These are phyloP conservation scores for Lagopus leucura DNA, from an alignment of 2,113 vertebrate species.

Conservation along the genomic window DNA sequence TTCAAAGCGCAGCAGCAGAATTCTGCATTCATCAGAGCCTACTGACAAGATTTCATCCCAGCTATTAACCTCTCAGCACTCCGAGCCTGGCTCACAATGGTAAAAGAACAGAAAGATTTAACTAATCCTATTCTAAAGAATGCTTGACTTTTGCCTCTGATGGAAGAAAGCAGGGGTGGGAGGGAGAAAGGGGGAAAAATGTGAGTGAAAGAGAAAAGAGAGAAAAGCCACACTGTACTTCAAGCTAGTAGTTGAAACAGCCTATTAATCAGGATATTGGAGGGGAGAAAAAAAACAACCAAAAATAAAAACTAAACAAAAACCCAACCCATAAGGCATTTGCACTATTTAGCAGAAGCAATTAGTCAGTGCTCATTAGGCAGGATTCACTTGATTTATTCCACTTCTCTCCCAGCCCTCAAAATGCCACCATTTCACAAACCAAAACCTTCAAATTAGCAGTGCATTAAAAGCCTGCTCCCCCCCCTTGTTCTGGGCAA, in stretches of 20 bases:
- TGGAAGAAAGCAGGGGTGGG: slow-evolving; percentile 71
- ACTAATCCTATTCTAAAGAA: slow-evolving; percentile 85
- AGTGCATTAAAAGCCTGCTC: slow-evolving; percentile 23
- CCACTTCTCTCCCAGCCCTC: background rate
- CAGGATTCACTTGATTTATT: slow-evolving; percentile 44
- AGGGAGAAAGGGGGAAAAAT: slow-evolving; percentile 5
- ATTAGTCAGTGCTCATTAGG: slow-evolving; percentile 66
- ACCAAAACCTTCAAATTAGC: slow-evolving; percentile 47
- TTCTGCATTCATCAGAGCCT: slow-evolving; percentile 78
- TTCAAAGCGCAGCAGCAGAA: slow-evolving; percentile 81
- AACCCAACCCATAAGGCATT: background rate
- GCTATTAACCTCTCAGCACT: slow-evolving; percentile 86
- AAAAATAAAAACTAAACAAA: background rate
- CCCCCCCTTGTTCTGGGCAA: slow-evolving; percentile 54
- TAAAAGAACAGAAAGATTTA: slow-evolving; percentile 75
- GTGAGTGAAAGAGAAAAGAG: slow-evolving; percentile 20
- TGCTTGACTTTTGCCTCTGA: slow-evolving; percentile 79
- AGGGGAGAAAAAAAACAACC: no score
- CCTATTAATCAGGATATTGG: slow-evolving; percentile 31
- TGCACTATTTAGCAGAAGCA: slow-evolving; percentile 59
- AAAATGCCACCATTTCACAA: background rate
- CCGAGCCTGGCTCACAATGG: slow-evolving; percentile 71
- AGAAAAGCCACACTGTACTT: slow-evolving; percentile 45
- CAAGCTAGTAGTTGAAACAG: slow-evolving; percentile 42
- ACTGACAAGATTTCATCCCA: slow-evolving; percentile 82